A percentile compares a stretch with the other conserved stretches of the same genome.
These are phyloP conservation scores for Poecilia wingei DNA, from an alignment of 2,797 vertebrate genomes.

Conservation along the genomic window DNA sequence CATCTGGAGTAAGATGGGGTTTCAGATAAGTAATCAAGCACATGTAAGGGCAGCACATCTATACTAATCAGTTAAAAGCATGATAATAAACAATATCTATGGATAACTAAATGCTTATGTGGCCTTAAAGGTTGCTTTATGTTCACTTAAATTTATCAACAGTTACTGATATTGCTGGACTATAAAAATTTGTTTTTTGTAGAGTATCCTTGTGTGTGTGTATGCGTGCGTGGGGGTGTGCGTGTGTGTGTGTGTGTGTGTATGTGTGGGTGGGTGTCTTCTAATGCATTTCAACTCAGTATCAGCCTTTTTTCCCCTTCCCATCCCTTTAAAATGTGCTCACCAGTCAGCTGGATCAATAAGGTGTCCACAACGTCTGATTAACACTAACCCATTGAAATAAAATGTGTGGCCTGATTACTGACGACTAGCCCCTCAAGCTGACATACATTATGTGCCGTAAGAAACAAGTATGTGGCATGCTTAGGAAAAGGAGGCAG, in stretches of 20 bases:
- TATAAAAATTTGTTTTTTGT: background rate
- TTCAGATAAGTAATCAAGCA: background rate
- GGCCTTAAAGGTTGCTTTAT: background rate
- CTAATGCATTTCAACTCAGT: background rate
- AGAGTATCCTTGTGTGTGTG: background rate
- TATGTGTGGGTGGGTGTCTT: too few relatives aligned
- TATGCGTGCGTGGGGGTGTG: background rate
- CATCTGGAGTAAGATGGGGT: background rate
- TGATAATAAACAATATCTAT: background rate
- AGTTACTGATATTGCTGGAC: background rate
- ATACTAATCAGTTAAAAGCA: background rate
- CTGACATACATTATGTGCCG: constrained; percentile 43
- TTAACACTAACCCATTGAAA: constrained; percentile 11
- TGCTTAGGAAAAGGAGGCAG: constrained; percentile 25
- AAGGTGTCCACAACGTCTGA: background rate
- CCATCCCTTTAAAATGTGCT: background rate
- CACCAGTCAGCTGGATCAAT: constrained; percentile 1
- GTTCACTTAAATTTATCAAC: background rate
- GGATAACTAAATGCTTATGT: background rate
- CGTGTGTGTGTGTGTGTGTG: background rate
- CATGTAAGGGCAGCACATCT: background rate
- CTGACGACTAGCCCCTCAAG: constrained; percentile 27
- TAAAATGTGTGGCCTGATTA: constrained; percentile 27
- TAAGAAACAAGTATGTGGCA: constrained; percentile 36
- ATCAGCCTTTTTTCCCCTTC: background rate